Evolutionary conservation across 2,888 invertebrate genomes (phyloP), one percentile per base, ranked within the genome.

Genomic region (Mesorhabditis spiculigera): DNA sequence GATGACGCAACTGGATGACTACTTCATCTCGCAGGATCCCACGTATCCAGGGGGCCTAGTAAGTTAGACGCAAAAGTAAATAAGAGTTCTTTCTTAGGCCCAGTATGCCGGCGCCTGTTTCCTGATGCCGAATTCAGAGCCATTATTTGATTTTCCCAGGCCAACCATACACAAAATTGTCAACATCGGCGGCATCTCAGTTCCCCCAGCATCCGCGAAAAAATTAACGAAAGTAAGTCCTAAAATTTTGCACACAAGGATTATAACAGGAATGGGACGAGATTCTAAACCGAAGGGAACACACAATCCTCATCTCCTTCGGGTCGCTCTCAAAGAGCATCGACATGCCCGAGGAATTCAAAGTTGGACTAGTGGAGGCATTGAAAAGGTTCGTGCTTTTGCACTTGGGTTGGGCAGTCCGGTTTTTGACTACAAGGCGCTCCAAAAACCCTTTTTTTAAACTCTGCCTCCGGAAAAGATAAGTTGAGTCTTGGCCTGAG

Each of bases 221-320:
- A 50, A 50, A 50, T 13, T 50, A 10, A 50, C 58, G n/a, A 3
- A 50, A n/a, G 58, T 50, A 13, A 13, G 58, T 13, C 58, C n/a
- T 13, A 2, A 10, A 50, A 50, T 13, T n/a, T 50, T 10, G 8
- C 58, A 50, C 8, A 13, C n/a, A 50, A 10, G 2, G 3, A 13
- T 50, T 50, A 10, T 13, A 50, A 50, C n/a, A 50, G 58, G 58
- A 50, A 50, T 50, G 58, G 58, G n/a, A 50, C n/a, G 58, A 50
- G 58, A 50, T 50, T 50, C 58, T 50, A 10, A 50, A 50, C 58
- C 58, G 8, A 50, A 10, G 58, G 2, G 10, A 10, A 50, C 58
- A 50, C 58, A 50, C 58, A 3, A 50, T 50, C n/a, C 58, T 50
- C 58, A 50, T 50, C 58, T 50, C 58, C n/a, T 50, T 50, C n/a